A percentile compares a stretch with the other conserved stretches of the same genome.
These are phyloP conservation scores for Zygaena filipendulae DNA, from an alignment of 2,888 invertebrate species.

Conservation along the genomic window DNA sequence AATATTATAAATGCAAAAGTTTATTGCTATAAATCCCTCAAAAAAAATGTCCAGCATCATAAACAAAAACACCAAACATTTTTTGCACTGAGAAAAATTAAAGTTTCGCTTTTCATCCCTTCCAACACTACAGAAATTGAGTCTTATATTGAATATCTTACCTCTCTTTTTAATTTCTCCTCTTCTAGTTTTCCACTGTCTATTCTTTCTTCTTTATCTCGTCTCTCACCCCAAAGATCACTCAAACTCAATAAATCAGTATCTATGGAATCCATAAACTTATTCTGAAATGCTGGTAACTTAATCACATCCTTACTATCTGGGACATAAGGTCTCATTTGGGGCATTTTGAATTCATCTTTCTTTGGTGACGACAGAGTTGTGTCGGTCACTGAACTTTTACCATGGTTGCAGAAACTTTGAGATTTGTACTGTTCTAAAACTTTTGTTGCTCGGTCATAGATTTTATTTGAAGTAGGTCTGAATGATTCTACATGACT, in stretches of 20 bases:
- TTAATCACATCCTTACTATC: slow-evolving; percentile 32
- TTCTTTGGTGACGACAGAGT: slow-evolving; percentile 30
- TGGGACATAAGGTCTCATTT: slow-evolving; percentile 41
- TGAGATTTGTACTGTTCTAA: slow-evolving; percentile 52
- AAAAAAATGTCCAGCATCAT: no score
- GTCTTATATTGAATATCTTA: no score
- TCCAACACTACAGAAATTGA: no score
- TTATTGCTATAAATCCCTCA: no score
- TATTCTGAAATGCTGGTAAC: slow-evolving; percentile 27
- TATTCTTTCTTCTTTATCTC: slow-evolving; percentile 39
- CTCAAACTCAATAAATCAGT: slow-evolving; percentile 67
- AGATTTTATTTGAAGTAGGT: slow-evolving; percentile 54
- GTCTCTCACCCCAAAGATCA: slow-evolving; percentile 72
- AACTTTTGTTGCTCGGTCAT: slow-evolving; percentile 50
- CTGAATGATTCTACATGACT: slow-evolving; percentile 34
- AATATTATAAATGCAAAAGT: no score
- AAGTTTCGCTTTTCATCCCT: not conserved
- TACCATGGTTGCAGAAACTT: slow-evolving; percentile 29
- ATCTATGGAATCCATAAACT: slow-evolving; percentile 44
- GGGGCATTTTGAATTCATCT: slow-evolving; percentile 50
- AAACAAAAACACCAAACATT: not conserved
- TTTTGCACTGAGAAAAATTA: not conserved
- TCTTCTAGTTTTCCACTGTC: slow-evolving; percentile 72
- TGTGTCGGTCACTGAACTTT: slow-evolving; percentile 28
- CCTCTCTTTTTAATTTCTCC: slow-evolving; percentile 80